Base-by-base conservation (phyloP, 1,140 invertebrate genomes). In the Adoxophyes honmai region DNA sequence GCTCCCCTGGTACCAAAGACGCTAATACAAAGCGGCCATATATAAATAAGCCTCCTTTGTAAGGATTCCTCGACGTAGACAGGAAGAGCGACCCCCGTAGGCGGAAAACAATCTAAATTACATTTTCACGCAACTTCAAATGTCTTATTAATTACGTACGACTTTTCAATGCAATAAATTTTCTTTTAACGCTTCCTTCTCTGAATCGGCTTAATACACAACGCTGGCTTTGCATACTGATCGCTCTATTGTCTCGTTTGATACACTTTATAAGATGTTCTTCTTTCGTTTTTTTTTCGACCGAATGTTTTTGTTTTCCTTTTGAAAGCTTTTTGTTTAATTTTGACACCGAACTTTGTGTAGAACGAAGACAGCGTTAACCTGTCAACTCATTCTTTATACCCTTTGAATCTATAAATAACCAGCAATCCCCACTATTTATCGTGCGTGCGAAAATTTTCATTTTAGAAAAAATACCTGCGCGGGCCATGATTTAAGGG, bases 121-220 rank as follows among this genome's bases (percentile, higher is more conserved):
- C 85, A 86, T 88, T 88, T 88, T 86, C 85, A 88, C 86, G 86
- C 86, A 86, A 88, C 86, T 88, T 86, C 82, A 88, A 87, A 88
- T 87, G 84, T 88, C 86, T 88, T 88, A 88, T 88, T 88, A 88
- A 88, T 88, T 88, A 78, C 82, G 62, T 68, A 68, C 69, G 86
- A 88, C 84, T 88, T 85, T 82, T 85, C 82, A 83, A 86, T 87
- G 86, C 78, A 71, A 87, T 88, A 88, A 86, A 88, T 87, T 86
- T 87, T 86, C 86, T 87, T 88, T 86, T 81, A 84, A 76, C 75
- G 75, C 70, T 69, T 72, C 69, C 69, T 70, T 61, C 68, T 69
- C 64, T 39, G 72, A 86, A 85, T 86, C 76, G 77, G 83, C 84
- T 87, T 86, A 82, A 67, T 78, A 73, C 76, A 78, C 71, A 70